phyloP scores from a whole-genome alignment of 2,113 vertebrate genomes.

The Semicossyphus pulcher region DNA sequence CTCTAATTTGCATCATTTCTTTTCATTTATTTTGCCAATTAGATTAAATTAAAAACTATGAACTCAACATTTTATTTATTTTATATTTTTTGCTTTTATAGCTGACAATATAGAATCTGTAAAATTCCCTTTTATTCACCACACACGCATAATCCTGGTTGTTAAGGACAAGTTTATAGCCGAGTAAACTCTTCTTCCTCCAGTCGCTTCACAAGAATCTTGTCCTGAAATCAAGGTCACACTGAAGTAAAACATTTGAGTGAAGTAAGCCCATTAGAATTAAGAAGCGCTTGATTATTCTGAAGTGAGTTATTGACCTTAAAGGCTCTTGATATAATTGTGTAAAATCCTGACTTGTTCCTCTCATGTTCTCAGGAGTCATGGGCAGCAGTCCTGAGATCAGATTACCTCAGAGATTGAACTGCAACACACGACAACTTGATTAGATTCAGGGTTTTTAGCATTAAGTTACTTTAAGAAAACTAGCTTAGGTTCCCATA shows the following conservation, averaged over 20 bases:
- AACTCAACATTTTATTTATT: too few species aligned
- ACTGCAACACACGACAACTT: too few species aligned
- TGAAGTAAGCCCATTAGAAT: neutral
- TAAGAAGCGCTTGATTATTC: neutral
- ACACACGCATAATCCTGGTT: neutral
- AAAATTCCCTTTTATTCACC: neutral
- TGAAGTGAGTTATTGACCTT: slow-evolving; percentile 30
- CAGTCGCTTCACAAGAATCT: slow-evolving; percentile 1
- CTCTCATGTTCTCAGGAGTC: neutral
- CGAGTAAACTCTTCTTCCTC: neutral
- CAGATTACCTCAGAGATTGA: neutral
- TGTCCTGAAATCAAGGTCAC: neutral
- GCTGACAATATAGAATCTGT: too few species aligned
- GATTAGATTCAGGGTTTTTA: too few species aligned
- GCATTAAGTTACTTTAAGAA: too few species aligned
- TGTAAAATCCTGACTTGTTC: neutral
- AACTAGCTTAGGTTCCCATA: too few species aligned
- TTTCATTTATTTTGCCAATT: too few species aligned
- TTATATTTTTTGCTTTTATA: neutral
- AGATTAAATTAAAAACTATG: too few species aligned
- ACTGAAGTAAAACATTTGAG: slow-evolving; percentile 1
- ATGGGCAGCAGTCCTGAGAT: neutral
- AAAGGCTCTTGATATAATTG: slow-evolving; percentile 19
- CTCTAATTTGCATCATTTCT: too few species aligned
- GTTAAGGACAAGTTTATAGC: too few species aligned